A percentile compares a stretch with the other conserved stretches of the same genome.
Conservation (phyloP, 2,113 vertebrate species). For the Eudyptes chrysolophus region DNA sequence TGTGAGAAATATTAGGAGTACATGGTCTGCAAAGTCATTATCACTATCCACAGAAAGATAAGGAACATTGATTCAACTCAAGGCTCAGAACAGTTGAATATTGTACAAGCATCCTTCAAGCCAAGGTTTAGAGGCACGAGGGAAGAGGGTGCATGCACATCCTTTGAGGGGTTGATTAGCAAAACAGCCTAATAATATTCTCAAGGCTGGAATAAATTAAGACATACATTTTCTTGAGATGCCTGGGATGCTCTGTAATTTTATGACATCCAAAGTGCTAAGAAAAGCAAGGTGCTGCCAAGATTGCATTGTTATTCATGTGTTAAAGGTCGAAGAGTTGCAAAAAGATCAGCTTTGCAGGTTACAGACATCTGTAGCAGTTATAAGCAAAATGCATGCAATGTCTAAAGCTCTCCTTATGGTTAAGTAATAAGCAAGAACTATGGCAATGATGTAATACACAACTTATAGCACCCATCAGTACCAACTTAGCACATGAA, state of each 20-base stretch:
- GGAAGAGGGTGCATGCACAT: background rate
- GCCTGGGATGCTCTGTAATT: background rate
- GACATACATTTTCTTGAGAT: background rate
- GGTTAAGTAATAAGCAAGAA: background rate
- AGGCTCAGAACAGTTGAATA: background rate
- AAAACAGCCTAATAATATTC: background rate
- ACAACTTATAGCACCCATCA: background rate
- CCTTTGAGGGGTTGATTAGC: background rate
- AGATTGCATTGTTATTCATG: background rate
- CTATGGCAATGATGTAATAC: background rate
- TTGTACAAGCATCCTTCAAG: background rate
- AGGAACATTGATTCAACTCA: background rate
- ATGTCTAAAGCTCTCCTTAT: background rate
- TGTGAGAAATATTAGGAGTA: background rate
- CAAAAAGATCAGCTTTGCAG: background rate
- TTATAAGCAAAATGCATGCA: background rate
- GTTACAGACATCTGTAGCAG: background rate
- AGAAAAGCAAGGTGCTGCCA: background rate
- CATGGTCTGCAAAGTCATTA: background rate
- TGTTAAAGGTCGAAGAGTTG: background rate
- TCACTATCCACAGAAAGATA: background rate
- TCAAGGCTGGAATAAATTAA: background rate
- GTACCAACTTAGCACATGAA: constrained; percentile 18
- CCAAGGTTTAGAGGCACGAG: background rate
- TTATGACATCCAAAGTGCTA: background rate